Base-by-base conservation (phyloP, 2,888 invertebrate species). In the Magallana nippona region DNA sequence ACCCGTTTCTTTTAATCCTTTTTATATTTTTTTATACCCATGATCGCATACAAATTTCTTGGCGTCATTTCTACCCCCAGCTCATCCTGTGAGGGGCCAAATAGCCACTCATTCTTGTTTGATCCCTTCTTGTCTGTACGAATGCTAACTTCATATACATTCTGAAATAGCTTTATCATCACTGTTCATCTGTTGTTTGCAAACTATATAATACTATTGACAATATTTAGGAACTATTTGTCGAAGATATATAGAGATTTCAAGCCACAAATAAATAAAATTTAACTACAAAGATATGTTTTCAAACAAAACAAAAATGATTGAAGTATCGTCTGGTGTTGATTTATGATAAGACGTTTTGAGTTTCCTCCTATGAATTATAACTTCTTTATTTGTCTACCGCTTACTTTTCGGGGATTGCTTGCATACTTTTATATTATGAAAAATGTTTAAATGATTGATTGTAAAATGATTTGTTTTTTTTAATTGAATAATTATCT, bases 221-320 rank as follows among this genome's bases (percentile, higher is more conserved):
- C 71, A 71, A 71, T 71, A 71, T 71, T 71, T 71, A 32, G 71
- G 32, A 71, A 71, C 71, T 71, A 71, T 71, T 71, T 71, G 71
- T 13, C 32, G 71, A 71, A 71, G 3, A 32, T 71, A 22, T 71
- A 22, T 71, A 71, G 71, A 71, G 71, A 71, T 71, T 71, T 71
- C 27, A 71, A 32, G 32, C 71, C 2, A 27, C 27, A 15, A 71
- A 71, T 71, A 27, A 71, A 71, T 8, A 22, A 71, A 3, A 71
- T 71, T 32, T 71, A 71, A 15, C 27, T 71, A 71, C 71, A 71
- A 15, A 27, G 71, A 71, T 71, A 71, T 32, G 27, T 71, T 15
- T 71, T 71, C 71, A 71, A 71, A 71, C 71, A 71, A 71, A 71
- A 71, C 27, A 32, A 71, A 44, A 27, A 71, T 71, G 71, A 71